Base-by-base conservation (phyloP, 2,888 invertebrate genomes). In the Chymomyza fuscimana region DNA sequence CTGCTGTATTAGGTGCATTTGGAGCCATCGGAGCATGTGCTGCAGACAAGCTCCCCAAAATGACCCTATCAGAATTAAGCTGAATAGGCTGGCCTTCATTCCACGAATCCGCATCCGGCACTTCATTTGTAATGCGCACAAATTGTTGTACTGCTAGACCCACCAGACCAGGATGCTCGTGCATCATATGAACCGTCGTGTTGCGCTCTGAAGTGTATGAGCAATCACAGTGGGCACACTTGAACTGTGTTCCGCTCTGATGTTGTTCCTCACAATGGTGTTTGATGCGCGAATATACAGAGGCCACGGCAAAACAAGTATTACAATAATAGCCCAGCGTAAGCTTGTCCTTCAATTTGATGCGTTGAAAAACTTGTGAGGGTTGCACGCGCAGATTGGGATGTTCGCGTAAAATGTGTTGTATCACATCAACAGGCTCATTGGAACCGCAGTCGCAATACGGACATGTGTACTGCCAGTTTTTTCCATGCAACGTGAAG, bases 181-280 rank as follows among this genome's bases (percentile, higher is more conserved):
- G 1, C 0, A 54, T 40, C 46, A 88, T 81, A 56, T 89, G 89
- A 4, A 0, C 0, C 36, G 70, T 66, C 0, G 90, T 72, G 12
- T 56, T 36, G 0, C 84, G 87, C n/a, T 87, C 88, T 22, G 66
- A 0, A 0, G 12, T 0, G 2, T 65, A 92, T 36, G 93, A 93
- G 77, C 94, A 95, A 0, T 92, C 88, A 79, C 97, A 97, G 73
- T 95, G 92, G 0, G 93, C 93, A 84, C 97, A 97, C 81, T 95
- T 95, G 89, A 93, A 96, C 77, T 95, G 96, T 82, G 93, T 93
- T 72, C 94, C 94, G 1, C 95, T 93, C 40, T 93, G 93, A 86
- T 97, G 97, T 1, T 50, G 15, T 0, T 22, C 0, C 9, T 58
- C 63, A 7, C 80, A 81, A 66, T 90, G 89, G 0, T 52, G 12